Conservation (phyloP, 2,888 invertebrate genomes). For the Campoletis raptor region DNA sequence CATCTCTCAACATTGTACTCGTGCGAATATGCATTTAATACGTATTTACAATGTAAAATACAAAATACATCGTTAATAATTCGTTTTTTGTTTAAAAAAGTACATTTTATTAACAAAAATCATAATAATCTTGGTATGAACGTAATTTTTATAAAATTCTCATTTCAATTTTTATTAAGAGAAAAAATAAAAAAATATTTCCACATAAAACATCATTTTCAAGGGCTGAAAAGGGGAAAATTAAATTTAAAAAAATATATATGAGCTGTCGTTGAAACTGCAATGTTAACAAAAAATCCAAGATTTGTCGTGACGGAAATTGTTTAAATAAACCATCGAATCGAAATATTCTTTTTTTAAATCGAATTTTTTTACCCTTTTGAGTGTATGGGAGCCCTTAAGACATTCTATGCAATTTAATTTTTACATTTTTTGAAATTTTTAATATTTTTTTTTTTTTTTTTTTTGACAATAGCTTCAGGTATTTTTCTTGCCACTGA, state of each 20-base stretch:
- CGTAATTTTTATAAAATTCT: no score
- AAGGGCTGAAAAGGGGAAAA: no score
- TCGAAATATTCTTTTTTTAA: no score
- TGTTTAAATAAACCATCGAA: no score
- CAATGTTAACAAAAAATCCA: no score
- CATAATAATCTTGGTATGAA: no score
- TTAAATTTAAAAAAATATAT: no score
- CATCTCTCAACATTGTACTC: background rate
- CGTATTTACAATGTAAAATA: background rate
- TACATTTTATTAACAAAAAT: background rate
- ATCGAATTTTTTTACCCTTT: no score
- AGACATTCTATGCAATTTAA: background rate
- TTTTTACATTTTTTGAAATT: constrained; percentile 10
- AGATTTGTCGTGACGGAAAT: no score
- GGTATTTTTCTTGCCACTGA: constrained; percentile 39
- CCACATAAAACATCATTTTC: constrained; percentile 1
- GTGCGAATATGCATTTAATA: background rate
- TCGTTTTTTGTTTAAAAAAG: background rate
- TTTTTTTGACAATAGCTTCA: constrained; percentile 31
- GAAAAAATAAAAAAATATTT: background rate
- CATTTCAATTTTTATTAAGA: no score
- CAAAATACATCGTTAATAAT: background rate
- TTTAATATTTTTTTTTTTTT: constrained; percentile 36
- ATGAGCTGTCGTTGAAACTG: no score
- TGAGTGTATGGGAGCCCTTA: no score